A percentile compares a stretch with the other conserved stretches of the same genome.
Conservation (phyloP, 2,888 invertebrate genomes). For the Nymphalis urticae region DNA sequence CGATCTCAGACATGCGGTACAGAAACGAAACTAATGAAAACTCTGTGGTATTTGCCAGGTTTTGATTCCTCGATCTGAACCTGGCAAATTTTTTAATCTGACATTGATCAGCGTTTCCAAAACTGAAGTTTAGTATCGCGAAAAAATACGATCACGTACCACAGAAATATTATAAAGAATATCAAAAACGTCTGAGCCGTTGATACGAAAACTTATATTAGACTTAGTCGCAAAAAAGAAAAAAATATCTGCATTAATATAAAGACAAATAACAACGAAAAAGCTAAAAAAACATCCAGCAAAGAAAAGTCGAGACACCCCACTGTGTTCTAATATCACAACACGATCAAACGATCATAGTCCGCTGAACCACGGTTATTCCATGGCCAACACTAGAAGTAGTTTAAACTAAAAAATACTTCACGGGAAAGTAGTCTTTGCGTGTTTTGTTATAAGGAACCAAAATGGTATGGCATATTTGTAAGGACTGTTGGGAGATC, state of each 20-base stretch:
- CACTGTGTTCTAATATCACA: constrained; percentile 23
- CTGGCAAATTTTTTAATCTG: too few species aligned
- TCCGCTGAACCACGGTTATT: constrained; percentile 18
- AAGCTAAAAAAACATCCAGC: background rate
- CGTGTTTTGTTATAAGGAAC: background rate
- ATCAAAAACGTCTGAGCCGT: too few species aligned
- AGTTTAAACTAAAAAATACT: background rate
- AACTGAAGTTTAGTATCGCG: too few species aligned
- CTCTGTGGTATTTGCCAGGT: too few species aligned
- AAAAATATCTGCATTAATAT: background rate
- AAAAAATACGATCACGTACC: too few species aligned
- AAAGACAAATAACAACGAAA: background rate
- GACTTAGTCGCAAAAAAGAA: background rate
- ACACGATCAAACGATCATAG: constrained; percentile 29
- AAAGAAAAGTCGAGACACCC: constrained; percentile 19
- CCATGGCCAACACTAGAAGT: constrained; percentile 10
- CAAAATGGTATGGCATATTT: constrained; percentile 3
- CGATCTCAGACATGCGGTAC: too few species aligned
- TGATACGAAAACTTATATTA: too few species aligned
- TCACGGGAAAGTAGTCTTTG: constrained; percentile 12
- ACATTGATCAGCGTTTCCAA: too few species aligned
- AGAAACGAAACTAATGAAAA: too few species aligned
- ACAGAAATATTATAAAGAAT: too few species aligned
- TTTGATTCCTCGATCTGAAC: too few species aligned
- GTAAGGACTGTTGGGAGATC: background rate